Percentiles rank a stretch among this genome's conserved stretches.
phyloP scores from a whole-genome alignment of 1,140 invertebrate species.

The Platyura marginata region DNA sequence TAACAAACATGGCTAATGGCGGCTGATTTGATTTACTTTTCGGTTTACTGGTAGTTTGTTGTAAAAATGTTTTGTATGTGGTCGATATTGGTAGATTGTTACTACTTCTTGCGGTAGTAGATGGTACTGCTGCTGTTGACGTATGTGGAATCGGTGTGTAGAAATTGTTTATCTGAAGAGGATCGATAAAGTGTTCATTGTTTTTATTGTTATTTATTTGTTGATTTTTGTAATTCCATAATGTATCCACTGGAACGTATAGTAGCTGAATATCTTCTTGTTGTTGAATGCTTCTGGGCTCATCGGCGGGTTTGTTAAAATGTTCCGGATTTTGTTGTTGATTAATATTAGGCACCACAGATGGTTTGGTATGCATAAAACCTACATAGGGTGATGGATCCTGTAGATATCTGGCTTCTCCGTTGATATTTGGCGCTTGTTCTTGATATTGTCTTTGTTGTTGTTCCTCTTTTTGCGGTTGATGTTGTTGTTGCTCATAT shows the following conservation, averaged over 20 bases:
- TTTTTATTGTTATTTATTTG: conserved; percentile 10
- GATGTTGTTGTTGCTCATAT: no score
- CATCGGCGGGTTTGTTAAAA: no score
- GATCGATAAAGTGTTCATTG: no score
- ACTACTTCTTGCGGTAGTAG: conserved; percentile 25
- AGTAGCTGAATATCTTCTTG: conserved; percentile 54
- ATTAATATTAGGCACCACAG: no score
- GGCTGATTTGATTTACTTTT: conserved; percentile 57
- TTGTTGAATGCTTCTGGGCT: no score
- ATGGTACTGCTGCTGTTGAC: conserved; percentile 11
- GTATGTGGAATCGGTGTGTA: conserved; percentile 12
- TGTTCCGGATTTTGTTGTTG: no score
- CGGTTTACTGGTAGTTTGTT: conserved; percentile 23
- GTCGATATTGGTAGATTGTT: conserved; percentile 25
- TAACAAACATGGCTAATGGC: conserved; percentile 57
- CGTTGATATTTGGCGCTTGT: no score
- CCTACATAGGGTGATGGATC: no score
- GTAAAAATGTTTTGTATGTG: conserved; percentile 16
- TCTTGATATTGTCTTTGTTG: no score
- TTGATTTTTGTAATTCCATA: conserved; percentile 33
- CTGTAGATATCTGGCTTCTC: no score
- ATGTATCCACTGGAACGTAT: conserved; percentile 58
- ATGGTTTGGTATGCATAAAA: no score
- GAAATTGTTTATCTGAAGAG: conserved; percentile 20
- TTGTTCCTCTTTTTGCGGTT: no score